Conservation (phyloP, 2,888 invertebrate species). For the Cybosia mesomella region DNA sequence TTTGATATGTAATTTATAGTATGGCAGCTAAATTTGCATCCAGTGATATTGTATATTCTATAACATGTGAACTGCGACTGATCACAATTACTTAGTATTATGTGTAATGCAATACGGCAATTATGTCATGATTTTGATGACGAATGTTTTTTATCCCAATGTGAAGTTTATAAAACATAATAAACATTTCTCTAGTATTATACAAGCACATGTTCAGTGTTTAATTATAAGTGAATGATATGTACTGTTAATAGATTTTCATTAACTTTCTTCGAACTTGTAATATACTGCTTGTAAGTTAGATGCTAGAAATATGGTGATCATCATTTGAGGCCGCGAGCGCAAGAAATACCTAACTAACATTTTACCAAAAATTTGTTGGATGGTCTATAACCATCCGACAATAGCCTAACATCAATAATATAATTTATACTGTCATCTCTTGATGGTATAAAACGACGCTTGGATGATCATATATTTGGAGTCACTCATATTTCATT, state of each 20-base stretch:
- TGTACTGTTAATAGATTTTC: slow-evolving; percentile 15
- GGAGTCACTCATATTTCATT: no score
- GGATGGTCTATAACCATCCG: neutral
- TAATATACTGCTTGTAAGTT: slow-evolving; percentile 20
- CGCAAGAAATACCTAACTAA: neutral
- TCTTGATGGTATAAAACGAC: no score
- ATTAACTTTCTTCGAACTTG: slow-evolving; percentile 20
- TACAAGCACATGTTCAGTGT: slow-evolving; percentile 16
- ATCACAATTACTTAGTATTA: slow-evolving; percentile 28
- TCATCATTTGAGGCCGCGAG: slow-evolving; percentile 19
- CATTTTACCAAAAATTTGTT: neutral
- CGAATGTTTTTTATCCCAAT: slow-evolving; percentile 10
- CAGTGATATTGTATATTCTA: neutral
- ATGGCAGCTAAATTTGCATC: slow-evolving; percentile 3
- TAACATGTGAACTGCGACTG: slow-evolving; percentile 8
- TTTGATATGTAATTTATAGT: slow-evolving; percentile 2
- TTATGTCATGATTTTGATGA: slow-evolving; percentile 9
- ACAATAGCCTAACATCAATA: neutral
- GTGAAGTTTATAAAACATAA: slow-evolving; percentile 13
- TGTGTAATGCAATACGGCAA: slow-evolving; percentile 14
- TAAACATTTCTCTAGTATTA: slow-evolving; percentile 13
- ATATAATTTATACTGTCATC: no score
- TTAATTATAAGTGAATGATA: slow-evolving; percentile 23
- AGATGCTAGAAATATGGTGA: slow-evolving; percentile 20
- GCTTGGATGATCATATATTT: no score